phyloP scores from a whole-genome alignment of 37 sponge, comb jelly and placozoan species.

The Corticium candelabrum region DNA sequence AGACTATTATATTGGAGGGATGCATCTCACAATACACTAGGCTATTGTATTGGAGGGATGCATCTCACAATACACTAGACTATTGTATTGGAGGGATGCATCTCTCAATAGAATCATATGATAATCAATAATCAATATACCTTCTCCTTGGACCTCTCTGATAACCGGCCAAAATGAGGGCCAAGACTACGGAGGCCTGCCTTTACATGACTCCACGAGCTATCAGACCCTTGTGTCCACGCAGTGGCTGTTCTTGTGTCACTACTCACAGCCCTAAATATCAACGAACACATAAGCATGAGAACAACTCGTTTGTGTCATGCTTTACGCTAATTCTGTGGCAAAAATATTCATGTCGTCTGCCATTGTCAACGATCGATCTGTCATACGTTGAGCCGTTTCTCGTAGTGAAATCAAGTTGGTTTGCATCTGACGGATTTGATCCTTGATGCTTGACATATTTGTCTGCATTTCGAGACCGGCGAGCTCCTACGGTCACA shows the following conservation, averaged over 20 bases:
- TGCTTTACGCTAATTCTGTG: too few species aligned
- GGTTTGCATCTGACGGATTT: slow-evolving; percentile 34
- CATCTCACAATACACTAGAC: too few species aligned
- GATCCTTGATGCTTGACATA: slow-evolving; percentile 33
- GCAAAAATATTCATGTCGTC: too few species aligned
- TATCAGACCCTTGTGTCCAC: slow-evolving; percentile 45
- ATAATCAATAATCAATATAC: not conserved
- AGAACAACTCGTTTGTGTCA: too few species aligned
- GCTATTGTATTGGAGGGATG: too few species aligned
- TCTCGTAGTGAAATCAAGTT: slow-evolving; percentile 19
- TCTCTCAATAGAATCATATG: too few species aligned
- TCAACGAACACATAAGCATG: not conserved
- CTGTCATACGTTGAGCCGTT: not conserved
- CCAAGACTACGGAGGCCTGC: slow-evolving; percentile 15
- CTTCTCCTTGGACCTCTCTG: slow-evolving; percentile 21
- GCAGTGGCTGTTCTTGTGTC: slow-evolving; percentile 19
- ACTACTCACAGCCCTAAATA: slow-evolving; percentile 26
- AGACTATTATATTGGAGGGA: too few species aligned
- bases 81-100: too few species aligned
- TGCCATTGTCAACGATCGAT: too few species aligned
- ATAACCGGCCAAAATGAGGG: slow-evolving; percentile 16
- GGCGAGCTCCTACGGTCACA: slow-evolving; percentile 37
- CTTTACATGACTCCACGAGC: slow-evolving; percentile 35
- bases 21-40: too few species aligned
- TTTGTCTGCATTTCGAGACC: slow-evolving; percentile 30